Percentiles rank a stretch among this genome's conserved stretches.
Evolutionary conservation across 2,797 vertebrate genomes (phyloP).

Genomic region (Staurois parvus): DNA sequence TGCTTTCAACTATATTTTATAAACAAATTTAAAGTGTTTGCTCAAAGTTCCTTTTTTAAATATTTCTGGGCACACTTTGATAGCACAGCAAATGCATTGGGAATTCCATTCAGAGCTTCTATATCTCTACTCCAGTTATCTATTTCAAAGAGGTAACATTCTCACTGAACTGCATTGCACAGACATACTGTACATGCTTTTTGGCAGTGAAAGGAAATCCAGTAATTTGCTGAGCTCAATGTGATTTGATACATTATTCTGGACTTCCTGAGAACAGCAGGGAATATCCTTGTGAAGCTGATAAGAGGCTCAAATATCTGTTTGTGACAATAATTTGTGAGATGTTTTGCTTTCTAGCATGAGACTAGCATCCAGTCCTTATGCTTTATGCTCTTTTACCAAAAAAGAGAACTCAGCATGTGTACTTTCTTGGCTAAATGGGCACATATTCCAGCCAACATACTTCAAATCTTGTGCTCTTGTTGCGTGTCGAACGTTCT

Average conservation of each 20-base stretch:
- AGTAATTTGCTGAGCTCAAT: constrained; percentile 37
- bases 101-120: not conserved
- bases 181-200: constrained; percentile 20
- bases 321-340: not conserved
- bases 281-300: constrained; percentile 14
- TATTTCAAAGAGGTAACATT: constrained; percentile 21
- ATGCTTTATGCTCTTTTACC: too few relatives aligned
- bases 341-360: not conserved
- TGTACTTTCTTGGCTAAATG: too few relatives aligned
- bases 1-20: not conserved
- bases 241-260: constrained; percentile 42
- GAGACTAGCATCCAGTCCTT: not conserved
- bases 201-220: constrained; percentile 30
- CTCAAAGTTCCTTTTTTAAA: not conserved
- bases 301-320: constrained; percentile 24
- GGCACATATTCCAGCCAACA: too few relatives aligned
- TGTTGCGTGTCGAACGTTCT: too few relatives aligned
- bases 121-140: not conserved
- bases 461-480: too few relatives aligned
- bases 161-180: not conserved
- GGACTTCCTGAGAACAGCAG: constrained; percentile 30
- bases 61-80: not conserved
- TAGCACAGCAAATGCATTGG: not conserved
- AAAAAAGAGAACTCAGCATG: too few relatives aligned
- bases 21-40: not conserved